These are phyloP conservation scores for Numenius arquata DNA, from an alignment of 2,113 vertebrate genomes.

Conservation along the genomic window DNA sequence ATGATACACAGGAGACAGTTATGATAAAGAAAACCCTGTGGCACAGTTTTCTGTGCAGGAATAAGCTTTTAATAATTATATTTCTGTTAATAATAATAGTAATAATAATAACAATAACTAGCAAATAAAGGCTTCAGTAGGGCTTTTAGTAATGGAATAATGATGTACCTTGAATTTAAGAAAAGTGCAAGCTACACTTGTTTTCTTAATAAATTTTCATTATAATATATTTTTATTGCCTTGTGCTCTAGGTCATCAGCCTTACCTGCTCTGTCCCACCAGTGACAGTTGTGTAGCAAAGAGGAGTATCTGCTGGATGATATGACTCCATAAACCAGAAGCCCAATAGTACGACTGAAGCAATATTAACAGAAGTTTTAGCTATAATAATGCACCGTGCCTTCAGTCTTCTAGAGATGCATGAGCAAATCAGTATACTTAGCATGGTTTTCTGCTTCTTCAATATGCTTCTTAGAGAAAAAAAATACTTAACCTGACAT, in stretches of 20 bases:
- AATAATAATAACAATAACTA: background rate
- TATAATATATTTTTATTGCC: background rate
- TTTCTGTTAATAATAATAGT: background rate
- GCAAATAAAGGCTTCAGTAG: background rate
- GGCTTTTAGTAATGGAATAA: background rate
- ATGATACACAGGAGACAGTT: background rate
- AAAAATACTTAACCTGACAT: conserved; percentile 12
- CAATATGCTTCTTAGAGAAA: background rate
- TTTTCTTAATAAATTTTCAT: background rate
- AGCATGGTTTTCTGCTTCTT: background rate
- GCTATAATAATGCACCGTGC: background rate
- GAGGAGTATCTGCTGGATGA: background rate
- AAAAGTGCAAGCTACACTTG: background rate
- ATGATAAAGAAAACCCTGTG: background rate
- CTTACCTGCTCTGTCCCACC: background rate
- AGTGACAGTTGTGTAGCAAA: background rate
- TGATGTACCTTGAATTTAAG: background rate
- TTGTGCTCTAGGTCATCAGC: background rate
- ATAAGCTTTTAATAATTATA: background rate
- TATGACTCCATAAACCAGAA: background rate
- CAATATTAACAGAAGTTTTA: background rate
- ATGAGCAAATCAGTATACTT: background rate
- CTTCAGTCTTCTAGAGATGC: background rate
- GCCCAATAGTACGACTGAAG: background rate
- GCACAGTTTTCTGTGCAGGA: background rate